Conservation (phyloP, 1,140 invertebrate genomes). For the Anadara kagoshimensis region DNA sequence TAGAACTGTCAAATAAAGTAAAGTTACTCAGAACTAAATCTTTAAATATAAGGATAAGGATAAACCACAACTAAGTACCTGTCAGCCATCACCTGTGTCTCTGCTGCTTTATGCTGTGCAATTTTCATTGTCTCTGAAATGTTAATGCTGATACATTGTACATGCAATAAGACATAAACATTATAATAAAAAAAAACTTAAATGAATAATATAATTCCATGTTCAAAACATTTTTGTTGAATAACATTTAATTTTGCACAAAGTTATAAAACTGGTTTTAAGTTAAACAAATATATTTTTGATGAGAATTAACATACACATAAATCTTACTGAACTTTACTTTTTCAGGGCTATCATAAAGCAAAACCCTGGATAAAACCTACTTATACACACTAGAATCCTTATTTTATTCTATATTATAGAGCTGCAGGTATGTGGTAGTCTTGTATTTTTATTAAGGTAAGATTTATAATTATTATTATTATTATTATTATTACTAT, state of each 20-base stretch:
- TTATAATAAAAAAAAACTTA: background rate
- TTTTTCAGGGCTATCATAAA: too few relatives aligned
- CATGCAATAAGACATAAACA: background rate
- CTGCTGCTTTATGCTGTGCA: constrained; percentile 49
- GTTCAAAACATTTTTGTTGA: background rate
- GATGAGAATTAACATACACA: background rate
- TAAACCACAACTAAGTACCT: constrained; percentile 30
- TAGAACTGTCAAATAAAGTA: background rate
- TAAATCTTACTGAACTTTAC: background rate
- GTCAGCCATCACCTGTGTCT: constrained; percentile 48
- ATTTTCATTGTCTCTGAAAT: constrained; percentile 54
- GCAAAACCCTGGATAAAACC: too few relatives aligned
- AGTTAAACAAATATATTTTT: background rate
- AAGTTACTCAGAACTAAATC: background rate
- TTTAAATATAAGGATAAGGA: background rate
- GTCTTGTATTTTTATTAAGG: too few relatives aligned
- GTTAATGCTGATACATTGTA: background rate
- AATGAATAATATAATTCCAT: background rate
- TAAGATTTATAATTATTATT: too few relatives aligned
- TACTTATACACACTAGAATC: too few relatives aligned
- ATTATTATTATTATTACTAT: too few relatives aligned
- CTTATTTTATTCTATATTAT: too few relatives aligned
- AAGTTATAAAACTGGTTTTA: background rate
- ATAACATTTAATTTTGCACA: background rate
- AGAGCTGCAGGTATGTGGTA: too few relatives aligned